Evolutionary conservation across 1,140 invertebrate species (phyloP), one percentile per base, ranked within the genome.

Genomic region (Chelonus insularis): DNA sequence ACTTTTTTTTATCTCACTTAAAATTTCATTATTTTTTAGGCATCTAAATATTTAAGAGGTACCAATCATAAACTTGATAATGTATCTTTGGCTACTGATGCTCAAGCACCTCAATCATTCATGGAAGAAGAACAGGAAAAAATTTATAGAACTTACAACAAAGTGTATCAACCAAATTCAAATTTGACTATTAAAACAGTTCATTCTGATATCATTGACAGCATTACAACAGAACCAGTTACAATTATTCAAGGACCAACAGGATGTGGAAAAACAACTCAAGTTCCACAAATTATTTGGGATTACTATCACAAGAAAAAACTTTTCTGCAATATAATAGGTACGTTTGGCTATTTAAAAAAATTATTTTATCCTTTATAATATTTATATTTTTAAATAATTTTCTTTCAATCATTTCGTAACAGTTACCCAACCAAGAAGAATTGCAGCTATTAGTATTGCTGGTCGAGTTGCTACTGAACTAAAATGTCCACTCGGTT

Each of bases 161-260:
- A 80, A 64, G 60, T 55, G 4, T 65, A 75, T 62, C 63, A 63
- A 2, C 56, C 63, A 5, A 70, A 73, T 12, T 21, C 34, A 8
- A 60, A 65, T 57, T 62, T 78, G 39, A 62, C 70, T 3, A 71
- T 76, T 41, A 63, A 47, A 32, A 43, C 58, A 14, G 34, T 54
- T 12, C 67, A 41, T 55, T 72, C 80, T 25, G 63, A 86, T 74
- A 87, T 91, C 55, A 61, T 92, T 0, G 69, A 83, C 5, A 86
- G 85, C 45, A 84, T 95, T 11, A 72, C 84, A 29, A 82, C 84
- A 1, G 86, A 91, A 78, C 82, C 86, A 69, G 85, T 92, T 2
- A 79, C 91, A 1, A 86, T 98, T 9, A 90, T 98, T 62, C 89
- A 95, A 78, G 96, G 96, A 18, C 89, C 89, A 57, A 97, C 95